Base-by-base conservation (phyloP, 30 jellyfish, hydroid and myxozoan species). In the Calvadosia cruxmelitensis region DNA sequence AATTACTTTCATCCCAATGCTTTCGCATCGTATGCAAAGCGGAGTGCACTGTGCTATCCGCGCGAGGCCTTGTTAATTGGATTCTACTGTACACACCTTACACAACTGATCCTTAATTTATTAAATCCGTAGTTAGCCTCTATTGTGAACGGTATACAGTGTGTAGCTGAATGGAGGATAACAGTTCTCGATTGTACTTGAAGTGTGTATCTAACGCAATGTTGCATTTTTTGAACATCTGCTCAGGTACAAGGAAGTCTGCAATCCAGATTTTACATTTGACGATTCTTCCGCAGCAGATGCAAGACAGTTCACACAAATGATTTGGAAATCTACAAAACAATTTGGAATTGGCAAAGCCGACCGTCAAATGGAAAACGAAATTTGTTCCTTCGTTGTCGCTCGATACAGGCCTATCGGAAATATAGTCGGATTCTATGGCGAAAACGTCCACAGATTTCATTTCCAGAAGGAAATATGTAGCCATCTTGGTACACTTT, bases 211-310 rank as follows among this genome's bases (percentile, higher is more conserved):
- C n/a, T n/a, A n/a, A n/a, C n/a, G n/a, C n/a, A n/a, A n/a, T n/a
- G n/a, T n/a, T n/a, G n/a, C n/a, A n/a, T n/a, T n/a, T n/a, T n/a
- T n/a, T n/a, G n/a, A n/a, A n/a, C n/a, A n/a, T n/a, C n/a, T n/a
- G n/a, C n/a, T n/a, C n/a, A 91, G 99, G 99, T 91, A 91, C 74
- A 91, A 91, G 49, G 99, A 91, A 65, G 85, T 91, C 1, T 91
- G 99, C 74, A 82, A 81, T 70, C 99, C 99, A 0, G 95, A 95
- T 31, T 82, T 79, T 49, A 84, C 73, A 62, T 82, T 82, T 68
- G 74, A 82, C 29, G 94, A 84, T 3, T 53, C 80, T 3, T 34
- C 57, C 53, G 69, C 94, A 34, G 87, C 85, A 30, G 93, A 92
- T 16, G 98, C 94, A 20, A 73, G 68, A 32, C 84, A 74, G 36